These are phyloP conservation scores for Meteorus colon DNA, from an alignment of 2,888 invertebrate genomes.

Conservation along the genomic window DNA sequence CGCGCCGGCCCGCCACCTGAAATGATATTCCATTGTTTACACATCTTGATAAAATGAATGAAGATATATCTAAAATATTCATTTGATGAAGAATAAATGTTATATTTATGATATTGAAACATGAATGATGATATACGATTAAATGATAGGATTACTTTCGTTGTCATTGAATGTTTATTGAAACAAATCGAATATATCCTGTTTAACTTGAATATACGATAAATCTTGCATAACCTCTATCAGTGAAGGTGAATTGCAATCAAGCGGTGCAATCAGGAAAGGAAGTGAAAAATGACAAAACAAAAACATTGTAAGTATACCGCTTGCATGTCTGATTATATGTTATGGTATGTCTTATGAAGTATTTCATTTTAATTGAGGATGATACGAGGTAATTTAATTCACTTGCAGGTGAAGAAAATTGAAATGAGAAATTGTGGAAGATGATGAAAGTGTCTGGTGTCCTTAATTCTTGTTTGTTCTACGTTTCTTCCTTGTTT, in stretches of 20 bases:
- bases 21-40: conserved; percentile 42
- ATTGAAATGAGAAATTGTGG: no score
- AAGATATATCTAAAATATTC: background rate
- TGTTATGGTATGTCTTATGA: no score
- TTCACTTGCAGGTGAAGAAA: no score
- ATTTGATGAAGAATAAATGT: background rate
- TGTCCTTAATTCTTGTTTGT: no score
- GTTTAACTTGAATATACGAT: background rate
- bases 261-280: background rate
- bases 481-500: no score
- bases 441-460: no score
- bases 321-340: no score
- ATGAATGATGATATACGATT: background rate
- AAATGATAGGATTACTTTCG: background rate
- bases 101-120: background rate
- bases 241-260: background rate
- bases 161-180: background rate
- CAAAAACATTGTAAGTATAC: background rate
- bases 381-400: no score
- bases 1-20: conserved; percentile 70
- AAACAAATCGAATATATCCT: background rate
- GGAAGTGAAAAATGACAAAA: background rate
- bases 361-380: no score
- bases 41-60: conserved; percentile 26
- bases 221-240: background rate